Evolutionary conservation across 2,113 vertebrate species (phyloP), one percentile per base, ranked within the genome.

Genomic region (Bucco capensis): DNA sequence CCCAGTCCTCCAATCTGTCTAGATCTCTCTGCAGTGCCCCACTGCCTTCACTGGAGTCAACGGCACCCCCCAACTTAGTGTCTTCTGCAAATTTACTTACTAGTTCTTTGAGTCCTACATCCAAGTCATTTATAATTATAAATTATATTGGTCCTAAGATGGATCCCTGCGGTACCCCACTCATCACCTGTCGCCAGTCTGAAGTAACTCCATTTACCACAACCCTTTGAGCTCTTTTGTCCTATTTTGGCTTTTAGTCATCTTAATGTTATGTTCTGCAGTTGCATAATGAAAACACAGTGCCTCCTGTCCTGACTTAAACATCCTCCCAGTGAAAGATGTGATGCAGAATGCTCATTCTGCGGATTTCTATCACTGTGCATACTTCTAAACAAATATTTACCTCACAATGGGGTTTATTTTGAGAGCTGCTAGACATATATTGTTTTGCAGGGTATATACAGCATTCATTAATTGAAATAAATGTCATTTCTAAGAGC

Each of bases 311-410:
- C 38, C 78, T 51, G 50, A 35, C 83, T 66, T 31, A 83, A 76
- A 72, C 19, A 57, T 77, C 24, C 30, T 80, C 9, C 27, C 19
- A 46, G 24, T 71, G 66, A 90, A 91, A 94, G 61, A 89, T 33
- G 24, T 78, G 54, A 17, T 90, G 58, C 40, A 87, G 58, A 57
- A 44, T 64, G 50, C 27, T 78, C 47, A 80, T 94, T 94, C 44
- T 82, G 38, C 67, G 80, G 81, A 86, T 95, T 94, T 86, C 6
- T 82, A 66, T 83, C 56, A 53, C 58, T 89, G 53, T 76, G 8
- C 58, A 33, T 90, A 76, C 25, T 95, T 86, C 94, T 79, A 54
- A 95, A 66, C 85, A 86, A 92, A 86, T 78, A 90, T 94, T 94
- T 95, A 83, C n/a, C 27, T 56, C 94, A 62, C 14, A 78, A 6